phyloP scores from a whole-genome alignment of 2,888 invertebrate genomes.

The Acrobasis suavella region DNA sequence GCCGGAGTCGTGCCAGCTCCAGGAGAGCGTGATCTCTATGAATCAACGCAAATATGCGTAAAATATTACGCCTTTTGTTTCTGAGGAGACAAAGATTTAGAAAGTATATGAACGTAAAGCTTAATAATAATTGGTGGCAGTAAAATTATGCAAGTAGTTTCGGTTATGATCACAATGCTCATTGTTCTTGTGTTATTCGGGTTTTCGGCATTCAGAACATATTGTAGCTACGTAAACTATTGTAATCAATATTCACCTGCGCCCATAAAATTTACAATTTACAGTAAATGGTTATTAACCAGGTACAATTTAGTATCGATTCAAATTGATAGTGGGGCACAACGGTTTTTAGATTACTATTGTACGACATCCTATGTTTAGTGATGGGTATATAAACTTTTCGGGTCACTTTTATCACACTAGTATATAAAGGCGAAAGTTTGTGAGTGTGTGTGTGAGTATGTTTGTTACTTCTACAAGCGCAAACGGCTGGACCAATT shows the following conservation, averaged over 20 bases:
- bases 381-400: too few species aligned
- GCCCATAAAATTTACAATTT: too few species aligned
- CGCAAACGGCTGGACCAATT: too few species aligned
- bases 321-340: not conserved
- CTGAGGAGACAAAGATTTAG: conserved; percentile 41
- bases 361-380: not conserved
- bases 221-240: too few species aligned
- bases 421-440: too few species aligned
- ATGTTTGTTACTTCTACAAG: too few species aligned
- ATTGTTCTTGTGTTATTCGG: conserved; percentile 8
- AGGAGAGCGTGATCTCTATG: conserved; percentile 43
- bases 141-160: conserved; percentile 18
- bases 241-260: too few species aligned
- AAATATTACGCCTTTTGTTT: conserved; percentile 41
- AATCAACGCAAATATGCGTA: conserved; percentile 43
- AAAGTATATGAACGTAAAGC: conserved; percentile 33
- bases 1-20: not conserved
- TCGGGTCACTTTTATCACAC: too few species aligned
- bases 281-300: too few species aligned
- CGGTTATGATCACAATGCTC: conserved; percentile 11
- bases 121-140: conserved; percentile 17
- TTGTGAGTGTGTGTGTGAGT: too few species aligned
- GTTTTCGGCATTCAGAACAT: not conserved
- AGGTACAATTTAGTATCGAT: too few species aligned
- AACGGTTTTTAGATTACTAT: not conserved